A percentile compares a stretch with the other conserved stretches of the same genome.
Evolutionary conservation across 2,888 invertebrate species (phyloP).

Genomic region (Allophyes oxyacanthae): DNA sequence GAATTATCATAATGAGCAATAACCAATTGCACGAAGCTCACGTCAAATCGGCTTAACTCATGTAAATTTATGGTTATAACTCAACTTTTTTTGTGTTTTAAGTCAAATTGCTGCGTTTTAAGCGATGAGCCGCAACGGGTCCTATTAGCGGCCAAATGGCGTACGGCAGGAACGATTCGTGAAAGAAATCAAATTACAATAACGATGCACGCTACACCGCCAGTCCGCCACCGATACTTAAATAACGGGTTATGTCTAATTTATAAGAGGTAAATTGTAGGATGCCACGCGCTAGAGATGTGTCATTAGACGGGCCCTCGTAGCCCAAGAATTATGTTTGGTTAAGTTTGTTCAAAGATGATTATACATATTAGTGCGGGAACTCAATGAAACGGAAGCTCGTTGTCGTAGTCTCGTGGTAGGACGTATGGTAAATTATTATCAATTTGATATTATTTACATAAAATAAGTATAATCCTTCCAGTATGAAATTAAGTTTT

Average conservation of each 20-base stretch:
- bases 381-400: conserved; percentile 68
- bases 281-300: conserved; percentile 79
- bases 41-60: conserved; percentile 79
- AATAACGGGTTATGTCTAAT: conserved; percentile 87
- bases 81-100: conserved; percentile 72
- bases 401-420: conserved; percentile 33
- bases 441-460: conserved; percentile 6
- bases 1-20: conserved; percentile 86
- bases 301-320: conserved; percentile 67
- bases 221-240: conserved; percentile 76
- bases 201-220: conserved; percentile 83
- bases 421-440: conserved; percentile 23
- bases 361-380: conserved; percentile 75
- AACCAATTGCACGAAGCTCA: conserved; percentile 85
- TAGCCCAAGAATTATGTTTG: conserved; percentile 76
- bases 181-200: conserved; percentile 86
- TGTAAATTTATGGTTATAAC: conserved; percentile 74
- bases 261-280: conserved; percentile 85
- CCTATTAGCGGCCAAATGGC: conserved; percentile 85
- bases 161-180: conserved; percentile 73
- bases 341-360: conserved; percentile 77
- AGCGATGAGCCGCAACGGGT: conserved; percentile 73
- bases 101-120: conserved; percentile 76
- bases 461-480: conserved; percentile 5
- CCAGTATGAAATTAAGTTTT: background rate